Evolutionary conservation across 2,797 vertebrate species (phyloP), one percentile per base, ranked within the genome.

Genomic region (Cyclopterus lumpus): DNA sequence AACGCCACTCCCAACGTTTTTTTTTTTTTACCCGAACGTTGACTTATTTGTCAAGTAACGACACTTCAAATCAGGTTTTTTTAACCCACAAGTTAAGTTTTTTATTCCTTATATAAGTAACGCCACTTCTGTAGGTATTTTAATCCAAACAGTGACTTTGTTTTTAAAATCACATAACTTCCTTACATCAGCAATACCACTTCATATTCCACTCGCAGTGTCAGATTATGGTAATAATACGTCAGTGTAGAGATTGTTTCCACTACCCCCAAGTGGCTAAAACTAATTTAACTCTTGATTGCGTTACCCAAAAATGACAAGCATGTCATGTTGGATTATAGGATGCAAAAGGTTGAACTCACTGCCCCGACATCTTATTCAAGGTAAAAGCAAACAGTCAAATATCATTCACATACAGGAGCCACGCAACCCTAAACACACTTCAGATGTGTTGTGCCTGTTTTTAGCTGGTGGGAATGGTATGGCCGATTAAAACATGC

Each of bases 401-500:
- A 26, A 9, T 38, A 54, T 70, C 16, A 11, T 3, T 34, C 49
- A 28, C 24, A 60, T 9, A 36, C 30, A 48, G 30, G 44, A 51
- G 10, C 53, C 24, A 15, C 30, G 8, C 18, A 61, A 46, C 61
- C 34, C 38, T 15, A 8, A 12, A 36, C 58, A 67, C 32, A 26
- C 18, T 26, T 77, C 20, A 59, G 22, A 64, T n/a, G 26, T 8
- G 71, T 34, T 14, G 61, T 7, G 63, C 54, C 68, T 40, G 4
- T 48, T 71, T 65, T 61, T 51, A 82, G 73, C 36, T 16, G n/a
- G 34, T 64, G 62, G 66, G 67, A 80, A 79, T 30, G 61, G 36
- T 40, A 60, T 20, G 67, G 61, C 65, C 66, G 57, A 73, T 81
- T 87, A 83, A 85, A 86, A 85, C 79, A 32, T 83, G 69, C 61